Evolutionary conservation across 2,113 vertebrate genomes (phyloP), one percentile per base, ranked within the genome.

Genomic region (Phrynosoma blainvillii): DNA sequence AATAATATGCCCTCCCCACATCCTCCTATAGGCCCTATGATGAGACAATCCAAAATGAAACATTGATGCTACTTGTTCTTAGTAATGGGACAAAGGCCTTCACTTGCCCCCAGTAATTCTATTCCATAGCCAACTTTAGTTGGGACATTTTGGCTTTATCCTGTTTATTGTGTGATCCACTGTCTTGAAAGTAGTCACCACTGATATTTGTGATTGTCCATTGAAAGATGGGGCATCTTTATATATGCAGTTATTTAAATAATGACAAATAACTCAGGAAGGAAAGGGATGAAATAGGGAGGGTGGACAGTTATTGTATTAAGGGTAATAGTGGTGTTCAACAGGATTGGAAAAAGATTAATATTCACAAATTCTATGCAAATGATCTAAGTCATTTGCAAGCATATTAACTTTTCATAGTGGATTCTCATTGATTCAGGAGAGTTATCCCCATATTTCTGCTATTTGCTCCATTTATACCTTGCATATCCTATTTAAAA

Each of bases 401-500:
- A 73, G 6, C 14, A 30, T 13, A 8, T 40, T 84, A 32, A 23
- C n/a, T 18, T 18, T 36, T 14, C 52, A 27, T 6, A 40, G 71
- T 32, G 27, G 36, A 70, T 83, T 70, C 66, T 52, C 79, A 70
- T 52, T 7, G 40, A 7, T n/a, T 76, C 42, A 42, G 75, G 20
- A 77, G 42, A 77, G 36, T 47, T 47, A 27, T 27, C 70, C 66
- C 6, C 30, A 78, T 74, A 54, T 0, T 0, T 0, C 52, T 71
- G 20, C 12, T 79, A 1, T 54, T 74, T 84, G 71, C 82, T 87
- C 88, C 59, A 88, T 42, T n/a, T 20, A 11, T 32, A 66, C 84
- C 68, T 81, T 47, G 78, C 59, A 54, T 59, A 20, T 12, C 27
- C 42, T 71, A 70, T 71, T 87, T 84, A 54, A 92, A 83, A 94